A percentile compares a stretch with the other conserved stretches of the same genome.
Evolutionary conservation across 1,140 invertebrate genomes (phyloP).

Genomic region (Drosophila murphyi): DNA sequence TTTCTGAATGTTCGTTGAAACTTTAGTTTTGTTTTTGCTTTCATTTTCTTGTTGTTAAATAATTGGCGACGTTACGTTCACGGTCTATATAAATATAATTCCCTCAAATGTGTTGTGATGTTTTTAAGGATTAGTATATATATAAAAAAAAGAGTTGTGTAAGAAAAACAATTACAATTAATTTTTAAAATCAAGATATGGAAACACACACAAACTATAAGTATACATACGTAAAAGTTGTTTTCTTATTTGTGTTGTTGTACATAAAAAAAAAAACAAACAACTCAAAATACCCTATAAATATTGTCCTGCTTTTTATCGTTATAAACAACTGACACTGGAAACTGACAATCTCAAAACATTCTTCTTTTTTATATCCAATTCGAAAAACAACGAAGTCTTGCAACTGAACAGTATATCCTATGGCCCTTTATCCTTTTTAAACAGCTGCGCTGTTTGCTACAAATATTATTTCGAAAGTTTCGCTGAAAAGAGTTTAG

Average conservation of each 20-base stretch:
- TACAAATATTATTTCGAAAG: constrained; percentile 58
- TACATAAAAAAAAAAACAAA: neutral
- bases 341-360: constrained; percentile 22
- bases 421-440: constrained; percentile 40
- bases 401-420: neutral
- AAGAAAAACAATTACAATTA: constrained; percentile 50
- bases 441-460: constrained; percentile 72
- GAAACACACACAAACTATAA: constrained; percentile 79
- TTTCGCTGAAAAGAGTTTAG: constrained; percentile 55
- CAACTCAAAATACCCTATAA: constrained; percentile 19
- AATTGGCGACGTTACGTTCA: constrained; percentile 81
- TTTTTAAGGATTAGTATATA: constrained; percentile 53
- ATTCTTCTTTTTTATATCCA: neutral
- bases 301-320: constrained; percentile 17
- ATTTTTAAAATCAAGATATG: constrained; percentile 38
- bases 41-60: constrained; percentile 58
- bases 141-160: constrained; percentile 31
- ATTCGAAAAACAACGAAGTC: no score
- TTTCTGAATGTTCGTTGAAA: constrained; percentile 45
- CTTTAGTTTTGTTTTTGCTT: constrained; percentile 37
- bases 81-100: constrained; percentile 55
- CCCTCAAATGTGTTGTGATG: constrained; percentile 65
- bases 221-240: constrained; percentile 48
- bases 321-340: constrained; percentile 26
- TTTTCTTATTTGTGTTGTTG: constrained; percentile 42